Conservation (phyloP, 2,797 vertebrate genomes). For the Hoplostethus mediterraneus region DNA sequence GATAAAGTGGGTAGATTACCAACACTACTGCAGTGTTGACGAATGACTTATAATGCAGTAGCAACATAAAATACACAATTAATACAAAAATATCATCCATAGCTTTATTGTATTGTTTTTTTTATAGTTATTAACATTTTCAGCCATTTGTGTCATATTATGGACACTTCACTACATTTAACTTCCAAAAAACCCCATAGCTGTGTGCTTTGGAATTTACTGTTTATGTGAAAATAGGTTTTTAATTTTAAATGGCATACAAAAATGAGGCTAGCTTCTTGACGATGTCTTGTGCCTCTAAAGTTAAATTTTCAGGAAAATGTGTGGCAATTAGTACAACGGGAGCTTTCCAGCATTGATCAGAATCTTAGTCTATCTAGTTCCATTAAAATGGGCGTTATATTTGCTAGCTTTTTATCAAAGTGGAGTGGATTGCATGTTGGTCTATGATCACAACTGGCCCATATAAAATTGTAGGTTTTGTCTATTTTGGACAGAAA, state of each 20-base stretch:
- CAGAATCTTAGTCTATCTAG: conserved; percentile 26
- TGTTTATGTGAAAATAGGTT: background rate
- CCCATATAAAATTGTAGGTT: background rate
- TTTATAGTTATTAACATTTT: background rate
- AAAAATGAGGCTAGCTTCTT: conserved; percentile 27
- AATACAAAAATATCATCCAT: background rate
- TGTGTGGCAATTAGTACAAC: conserved; percentile 4
- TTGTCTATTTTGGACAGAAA: background rate
- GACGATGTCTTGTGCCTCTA: conserved; percentile 8
- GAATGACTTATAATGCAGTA: background rate
- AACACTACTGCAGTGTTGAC: conserved; percentile 4
- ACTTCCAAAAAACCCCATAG: no score
- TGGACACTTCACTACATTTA: background rate
- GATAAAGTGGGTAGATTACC: conserved; percentile 11
- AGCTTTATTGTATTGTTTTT: background rate
- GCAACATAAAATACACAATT: background rate
- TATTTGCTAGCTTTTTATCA: background rate
- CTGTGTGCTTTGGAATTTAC: background rate
- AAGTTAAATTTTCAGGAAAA: background rate
- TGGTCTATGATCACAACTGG: background rate
- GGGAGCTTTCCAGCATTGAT: background rate
- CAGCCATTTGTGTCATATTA: background rate
- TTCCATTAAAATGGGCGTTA: background rate
- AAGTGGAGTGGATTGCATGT: background rate
- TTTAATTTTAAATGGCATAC: conserved; percentile 14